Conservation (phyloP, 2,113 vertebrate genomes). For the Vulpes vulpes region DNA sequence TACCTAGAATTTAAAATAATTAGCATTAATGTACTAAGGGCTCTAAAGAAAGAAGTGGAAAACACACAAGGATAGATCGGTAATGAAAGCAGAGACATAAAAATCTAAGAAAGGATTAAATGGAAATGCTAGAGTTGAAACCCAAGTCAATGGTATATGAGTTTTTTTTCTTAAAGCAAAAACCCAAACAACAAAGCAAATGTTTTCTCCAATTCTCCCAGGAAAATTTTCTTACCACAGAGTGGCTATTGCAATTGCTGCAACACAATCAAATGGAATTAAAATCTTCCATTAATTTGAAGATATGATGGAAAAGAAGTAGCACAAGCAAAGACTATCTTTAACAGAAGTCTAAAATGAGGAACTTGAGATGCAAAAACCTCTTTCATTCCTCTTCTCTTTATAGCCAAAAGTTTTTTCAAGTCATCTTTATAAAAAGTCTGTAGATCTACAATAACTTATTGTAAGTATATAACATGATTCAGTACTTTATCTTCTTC, state of each 20-base stretch:
- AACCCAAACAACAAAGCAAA: background rate
- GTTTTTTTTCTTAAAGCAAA: background rate
- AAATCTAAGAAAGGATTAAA: background rate
- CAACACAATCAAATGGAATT: background rate
- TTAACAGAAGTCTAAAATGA: slow-evolving; percentile 1
- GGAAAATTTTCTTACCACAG: background rate
- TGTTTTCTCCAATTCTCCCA: background rate
- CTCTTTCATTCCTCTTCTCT: background rate
- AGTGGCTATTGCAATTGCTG: background rate
- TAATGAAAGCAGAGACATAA: background rate
- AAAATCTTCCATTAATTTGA: background rate
- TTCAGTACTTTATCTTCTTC: background rate
- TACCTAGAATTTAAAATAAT: background rate
- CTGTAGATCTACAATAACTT: background rate
- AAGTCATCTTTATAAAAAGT: background rate
- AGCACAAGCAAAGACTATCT: background rate
- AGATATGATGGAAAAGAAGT: background rate
- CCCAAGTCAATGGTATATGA: background rate
- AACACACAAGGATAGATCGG: background rate
- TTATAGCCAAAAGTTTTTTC: background rate
- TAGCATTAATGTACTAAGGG: background rate
- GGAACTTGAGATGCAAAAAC: background rate
- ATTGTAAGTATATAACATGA: background rate
- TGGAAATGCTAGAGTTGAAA: background rate
- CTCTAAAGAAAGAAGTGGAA: background rate